These are phyloP conservation scores for Hippocampus mohnikei DNA, from an alignment of 2,113 vertebrate genomes.

Conservation along the genomic window DNA sequence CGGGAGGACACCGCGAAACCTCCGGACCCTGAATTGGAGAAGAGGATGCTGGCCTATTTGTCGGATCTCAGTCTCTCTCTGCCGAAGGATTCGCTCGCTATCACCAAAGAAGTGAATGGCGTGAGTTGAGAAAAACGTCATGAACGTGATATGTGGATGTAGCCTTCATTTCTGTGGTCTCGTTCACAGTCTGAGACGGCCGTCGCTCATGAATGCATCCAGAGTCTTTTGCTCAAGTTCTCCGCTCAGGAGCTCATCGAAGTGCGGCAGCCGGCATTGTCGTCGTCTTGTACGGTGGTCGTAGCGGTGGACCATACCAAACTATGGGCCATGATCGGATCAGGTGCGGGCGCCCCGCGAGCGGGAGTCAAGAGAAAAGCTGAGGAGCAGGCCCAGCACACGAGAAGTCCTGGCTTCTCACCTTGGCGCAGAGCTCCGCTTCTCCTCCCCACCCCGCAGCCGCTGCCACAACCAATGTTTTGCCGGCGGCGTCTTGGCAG, in stretches of 20 bases:
- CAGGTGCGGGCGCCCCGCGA: constrained; percentile 62
- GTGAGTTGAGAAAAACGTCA: constrained; percentile 56
- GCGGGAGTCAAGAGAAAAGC: constrained; percentile 73
- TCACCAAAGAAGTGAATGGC: constrained; percentile 80
- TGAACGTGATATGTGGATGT: not conserved
- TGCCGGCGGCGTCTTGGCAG: constrained; percentile 57
- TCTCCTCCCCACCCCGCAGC: constrained; percentile 59
- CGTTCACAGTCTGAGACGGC: constrained; percentile 74
- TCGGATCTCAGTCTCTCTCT: constrained; percentile 82
- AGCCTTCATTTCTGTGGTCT: not conserved
- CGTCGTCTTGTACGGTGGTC: constrained; percentile 67
- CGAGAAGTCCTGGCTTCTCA: constrained; percentile 56
- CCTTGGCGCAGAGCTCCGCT: constrained; percentile 52
- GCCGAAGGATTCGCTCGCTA: constrained; percentile 82
- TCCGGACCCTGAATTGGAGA: constrained; percentile 85
- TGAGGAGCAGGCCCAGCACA: constrained; percentile 61
- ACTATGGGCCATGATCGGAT: constrained; percentile 86
- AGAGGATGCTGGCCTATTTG: constrained; percentile 82
- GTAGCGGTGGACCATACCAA: constrained; percentile 88
- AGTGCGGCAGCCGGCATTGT: constrained; percentile 71
- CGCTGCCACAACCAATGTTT: constrained; percentile 53
- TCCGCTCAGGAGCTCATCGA: constrained; percentile 90
- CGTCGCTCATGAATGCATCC: constrained; percentile 77
- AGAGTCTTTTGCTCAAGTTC: constrained; percentile 89
- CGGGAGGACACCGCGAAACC: constrained; percentile 73